Evolutionary conservation across 1,140 invertebrate genomes (phyloP).

Genomic region (Diachasmimorpha longicaudata): DNA sequence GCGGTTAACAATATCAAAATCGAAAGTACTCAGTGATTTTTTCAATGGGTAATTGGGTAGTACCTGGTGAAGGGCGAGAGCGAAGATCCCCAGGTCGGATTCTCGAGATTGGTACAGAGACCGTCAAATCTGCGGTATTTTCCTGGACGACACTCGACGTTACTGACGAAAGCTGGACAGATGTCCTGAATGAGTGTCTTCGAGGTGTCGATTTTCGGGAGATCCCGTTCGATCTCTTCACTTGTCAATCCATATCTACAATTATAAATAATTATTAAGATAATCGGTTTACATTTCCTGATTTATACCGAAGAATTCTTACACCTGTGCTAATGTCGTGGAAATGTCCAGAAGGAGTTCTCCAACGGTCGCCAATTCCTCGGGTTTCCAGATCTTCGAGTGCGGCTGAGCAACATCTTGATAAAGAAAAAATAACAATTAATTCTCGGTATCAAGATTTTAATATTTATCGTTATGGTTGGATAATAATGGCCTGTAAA

Average conservation of each 20-base stretch:
- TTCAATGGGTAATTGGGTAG: slow-evolving; percentile 4
- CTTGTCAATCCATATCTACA: slow-evolving; percentile 81
- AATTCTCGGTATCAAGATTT: neutral
- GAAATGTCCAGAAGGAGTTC: slow-evolving; percentile 86
- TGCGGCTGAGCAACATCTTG: slow-evolving; percentile 77
- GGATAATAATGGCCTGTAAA: no score
- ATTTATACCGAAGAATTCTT: slow-evolving; percentile 57
- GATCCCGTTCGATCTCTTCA: slow-evolving; percentile 85
- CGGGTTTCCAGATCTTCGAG: slow-evolving; percentile 72
- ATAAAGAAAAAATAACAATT: neutral
- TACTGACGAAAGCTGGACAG: slow-evolving; percentile 85
- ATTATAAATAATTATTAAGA: neutral
- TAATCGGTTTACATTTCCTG: neutral
- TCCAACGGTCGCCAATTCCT: slow-evolving; percentile 83
- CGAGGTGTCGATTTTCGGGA: slow-evolving; percentile 88
- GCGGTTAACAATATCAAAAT: neutral
- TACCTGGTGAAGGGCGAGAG: slow-evolving; percentile 83
- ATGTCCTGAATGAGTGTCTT: slow-evolving; percentile 86
- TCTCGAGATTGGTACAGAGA: slow-evolving; percentile 89
- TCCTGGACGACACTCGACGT: slow-evolving; percentile 86
- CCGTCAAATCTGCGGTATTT: slow-evolving; percentile 91
- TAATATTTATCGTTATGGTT: no score
- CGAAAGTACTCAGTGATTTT: neutral
- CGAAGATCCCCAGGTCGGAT: slow-evolving; percentile 90
- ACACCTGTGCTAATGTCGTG: slow-evolving; percentile 83